Percentiles rank a stretch among this genome's conserved stretches.
phyloP scores from a whole-genome alignment of 2,888 invertebrate species.

The Aleiodes leptofemur region DNA sequence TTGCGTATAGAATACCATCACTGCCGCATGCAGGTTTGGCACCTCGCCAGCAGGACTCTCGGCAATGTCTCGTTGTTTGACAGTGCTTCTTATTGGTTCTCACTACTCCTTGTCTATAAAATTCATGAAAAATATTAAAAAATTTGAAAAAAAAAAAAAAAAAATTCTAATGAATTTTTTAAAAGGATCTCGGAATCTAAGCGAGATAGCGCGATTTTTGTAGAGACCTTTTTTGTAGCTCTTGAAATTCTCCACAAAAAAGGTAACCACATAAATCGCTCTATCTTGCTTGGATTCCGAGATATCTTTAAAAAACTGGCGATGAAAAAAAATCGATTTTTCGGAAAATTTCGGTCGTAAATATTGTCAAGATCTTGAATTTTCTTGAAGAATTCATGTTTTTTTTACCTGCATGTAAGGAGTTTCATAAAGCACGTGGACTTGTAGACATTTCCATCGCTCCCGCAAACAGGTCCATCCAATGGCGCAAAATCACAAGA shows the following conservation, averaged over 20 bases:
- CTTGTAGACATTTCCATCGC: conserved; percentile 94
- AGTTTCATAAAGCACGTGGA: conserved; percentile 96
- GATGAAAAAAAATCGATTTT: too few relatives aligned
- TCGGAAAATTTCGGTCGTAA: too few relatives aligned
- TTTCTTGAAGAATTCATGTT: background rate
- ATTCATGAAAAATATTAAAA: background rate
- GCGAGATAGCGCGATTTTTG: too few relatives aligned
- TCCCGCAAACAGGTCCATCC: conserved; percentile 94
- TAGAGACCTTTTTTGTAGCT: too few relatives aligned
- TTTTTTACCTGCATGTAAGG: conserved; percentile 86
- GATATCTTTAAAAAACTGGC: too few relatives aligned
- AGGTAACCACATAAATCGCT: too few relatives aligned
- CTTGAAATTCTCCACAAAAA: too few relatives aligned
- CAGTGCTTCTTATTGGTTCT: conserved; percentile 93
- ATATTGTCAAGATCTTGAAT: background rate
- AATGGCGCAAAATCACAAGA: conserved; percentile 90
- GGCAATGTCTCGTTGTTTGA: conserved; percentile 92
- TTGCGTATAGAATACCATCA: conserved; percentile 91
- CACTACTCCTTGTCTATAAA: conserved; percentile 86
- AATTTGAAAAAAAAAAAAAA: too few relatives aligned
- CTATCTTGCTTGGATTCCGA: too few relatives aligned
- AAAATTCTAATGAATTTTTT: too few relatives aligned
- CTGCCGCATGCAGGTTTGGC: conserved; percentile 93
- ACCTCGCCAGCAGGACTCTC: conserved; percentile 93
- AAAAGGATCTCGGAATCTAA: too few relatives aligned